Conservation (phyloP, 2,113 vertebrate species). For the Hyperopisus bebe region DNA sequence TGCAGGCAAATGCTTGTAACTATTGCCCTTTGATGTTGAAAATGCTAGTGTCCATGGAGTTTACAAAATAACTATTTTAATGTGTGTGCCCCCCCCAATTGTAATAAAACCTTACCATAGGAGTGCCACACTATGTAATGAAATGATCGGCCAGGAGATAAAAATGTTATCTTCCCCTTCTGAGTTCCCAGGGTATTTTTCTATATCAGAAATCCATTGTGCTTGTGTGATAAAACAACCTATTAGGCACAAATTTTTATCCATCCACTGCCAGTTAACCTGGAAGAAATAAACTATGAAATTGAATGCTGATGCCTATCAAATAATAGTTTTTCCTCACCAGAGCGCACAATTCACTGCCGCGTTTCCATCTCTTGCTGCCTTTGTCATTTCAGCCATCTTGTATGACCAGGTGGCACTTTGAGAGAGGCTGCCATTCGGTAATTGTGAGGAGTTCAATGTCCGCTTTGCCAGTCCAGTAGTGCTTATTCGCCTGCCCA, state of each 20-base stretch:
- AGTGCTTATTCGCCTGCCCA: not conserved
- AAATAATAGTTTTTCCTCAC: slow-evolving; percentile 12
- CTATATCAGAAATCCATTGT: slow-evolving; percentile 69
- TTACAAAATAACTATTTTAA: slow-evolving; percentile 53
- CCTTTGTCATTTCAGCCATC: not conserved
- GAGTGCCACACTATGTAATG: slow-evolving; percentile 42
- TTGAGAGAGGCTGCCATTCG: not conserved
- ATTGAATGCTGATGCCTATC: slow-evolving; percentile 16
- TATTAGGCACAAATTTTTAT: slow-evolving; percentile 45
- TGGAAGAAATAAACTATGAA: slow-evolving; percentile 19
- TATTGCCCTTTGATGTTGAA: slow-evolving; percentile 1
- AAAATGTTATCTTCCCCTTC: slow-evolving; percentile 34
- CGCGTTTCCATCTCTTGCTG: not conserved
- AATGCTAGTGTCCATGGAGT: slow-evolving; percentile 29
- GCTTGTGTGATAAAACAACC: slow-evolving; percentile 55
- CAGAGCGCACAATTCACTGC: slow-evolving; percentile 5
- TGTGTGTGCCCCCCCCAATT: slow-evolving; percentile 45
- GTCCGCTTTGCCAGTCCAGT: not conserved
- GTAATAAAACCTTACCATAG: slow-evolving; percentile 46
- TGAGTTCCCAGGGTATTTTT: slow-evolving; percentile 57
- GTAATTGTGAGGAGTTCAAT: not conserved
- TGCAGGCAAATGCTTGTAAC: slow-evolving; percentile 10
- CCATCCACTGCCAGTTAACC: slow-evolving; percentile 30
- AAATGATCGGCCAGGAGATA: slow-evolving; percentile 36
- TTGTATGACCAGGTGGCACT: not conserved